Evolutionary conservation across 2,888 invertebrate species (phyloP), one percentile per base, ranked within the genome.

Genomic region (Torymus aiolomorphi): DNA sequence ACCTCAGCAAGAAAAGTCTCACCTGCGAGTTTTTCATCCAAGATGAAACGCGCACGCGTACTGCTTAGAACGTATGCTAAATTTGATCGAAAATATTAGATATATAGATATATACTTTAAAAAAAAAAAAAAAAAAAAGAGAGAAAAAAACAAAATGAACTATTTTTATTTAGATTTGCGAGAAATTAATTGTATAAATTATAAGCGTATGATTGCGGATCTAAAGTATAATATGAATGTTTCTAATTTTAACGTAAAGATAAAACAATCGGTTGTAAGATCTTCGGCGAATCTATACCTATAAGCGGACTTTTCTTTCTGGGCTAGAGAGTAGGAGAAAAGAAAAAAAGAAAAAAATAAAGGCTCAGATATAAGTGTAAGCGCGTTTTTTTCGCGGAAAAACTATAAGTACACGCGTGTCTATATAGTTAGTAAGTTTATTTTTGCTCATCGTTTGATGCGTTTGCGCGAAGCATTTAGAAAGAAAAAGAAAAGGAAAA

Each of bases 251-350:
- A 31, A 31, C 31, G 31, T 31, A 31, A 31, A 31, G 31, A 31
- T 31, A 31, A 31, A 31, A 31, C 4, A 5, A 31, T 31, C 31
- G 0, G 31, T 3, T 31, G 31, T 31, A 31, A 24, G 24, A 24
- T 24, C 24, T 2, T 24, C 24, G 24, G 24, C 3, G 24, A 24
- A 67, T 54, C 24, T 42, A 72, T 20, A 62, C 14, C 18, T 63
- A 56, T 8, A 18, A 20, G 16, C 54, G 54, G 77, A 80, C 81
- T 78, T 80, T 81, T 81, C 80, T 82, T 66, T 63, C 67, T 76
- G 81, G 49, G 71, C 20, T 57, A 59, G 49, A 31, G 57, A 57
- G 51, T 56, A 56, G 56, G 52, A 72, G 59, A 31, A 31, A 31
- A 31, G 31, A 31, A 31, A 31, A 31, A 31, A 31, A 31, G 5